Percentiles rank a stretch among this genome's conserved stretches.
Conservation (phyloP, 23 tunicate species). For the Phallusia fumigata region DNA sequence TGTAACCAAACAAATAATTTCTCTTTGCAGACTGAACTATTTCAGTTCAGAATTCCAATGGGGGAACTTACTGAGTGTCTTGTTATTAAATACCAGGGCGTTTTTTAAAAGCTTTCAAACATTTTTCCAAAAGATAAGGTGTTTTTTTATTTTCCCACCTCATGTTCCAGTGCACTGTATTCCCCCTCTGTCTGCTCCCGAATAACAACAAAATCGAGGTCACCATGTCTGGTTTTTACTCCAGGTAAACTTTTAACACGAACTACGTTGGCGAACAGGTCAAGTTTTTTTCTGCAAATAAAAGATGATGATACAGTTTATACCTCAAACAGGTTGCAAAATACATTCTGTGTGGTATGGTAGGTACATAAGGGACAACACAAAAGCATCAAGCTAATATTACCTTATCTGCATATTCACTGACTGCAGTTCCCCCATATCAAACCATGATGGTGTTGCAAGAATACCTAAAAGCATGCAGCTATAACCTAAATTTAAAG, state of each 20-base stretch:
- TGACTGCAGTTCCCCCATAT: slow-evolving; percentile 61
- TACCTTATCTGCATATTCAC: slow-evolving; percentile 83
- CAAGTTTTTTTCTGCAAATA: slow-evolving; percentile 53
- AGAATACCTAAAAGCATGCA: slow-evolving; percentile 34
- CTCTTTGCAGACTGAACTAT: slow-evolving; percentile 55
- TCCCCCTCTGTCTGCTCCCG: slow-evolving; percentile 95
- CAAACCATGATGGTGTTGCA: slow-evolving; percentile 74
- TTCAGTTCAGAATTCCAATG: slow-evolving; percentile 74
- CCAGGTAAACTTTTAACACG: slow-evolving; percentile 52
- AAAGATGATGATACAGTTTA: too few relatives aligned
- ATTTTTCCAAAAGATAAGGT: slow-evolving; percentile 71
- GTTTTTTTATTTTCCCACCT: slow-evolving; percentile 46
- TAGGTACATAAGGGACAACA: too few relatives aligned
- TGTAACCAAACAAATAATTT: slow-evolving; percentile 33
- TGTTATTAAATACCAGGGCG: slow-evolving; percentile 44
- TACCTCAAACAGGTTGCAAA: too few relatives aligned
- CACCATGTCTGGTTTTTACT: slow-evolving; percentile 58
- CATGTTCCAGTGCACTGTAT: slow-evolving; percentile 85
- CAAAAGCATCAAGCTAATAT: too few relatives aligned
- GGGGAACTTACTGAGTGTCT: slow-evolving; percentile 53
- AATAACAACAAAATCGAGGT: slow-evolving; percentile 72
- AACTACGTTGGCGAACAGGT: slow-evolving; percentile 82
- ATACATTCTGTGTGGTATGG: too few relatives aligned
- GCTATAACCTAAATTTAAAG: neutral
- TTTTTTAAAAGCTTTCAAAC: slow-evolving; percentile 55